Evolutionary conservation across 2,888 invertebrate species (phyloP), one percentile per base, ranked within the genome.

Genomic region (Neria commutata): DNA sequence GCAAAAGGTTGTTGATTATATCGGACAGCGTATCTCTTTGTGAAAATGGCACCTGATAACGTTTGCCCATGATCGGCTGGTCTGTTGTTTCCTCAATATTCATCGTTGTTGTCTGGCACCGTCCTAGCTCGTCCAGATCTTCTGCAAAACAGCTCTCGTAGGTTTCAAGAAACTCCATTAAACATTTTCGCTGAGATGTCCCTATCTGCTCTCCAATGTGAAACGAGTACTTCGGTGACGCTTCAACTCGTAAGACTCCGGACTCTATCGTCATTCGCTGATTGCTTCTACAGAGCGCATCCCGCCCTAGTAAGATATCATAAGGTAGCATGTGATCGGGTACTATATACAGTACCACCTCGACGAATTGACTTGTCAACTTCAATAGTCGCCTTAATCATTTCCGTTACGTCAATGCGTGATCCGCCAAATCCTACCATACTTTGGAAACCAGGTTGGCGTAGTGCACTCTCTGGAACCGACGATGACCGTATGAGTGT

Each of bases 361-460:
- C 34, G 5, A 54, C 14, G 2, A 48, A 19, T 16, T 25, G 8
- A 56, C 25, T 47, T 10, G 21, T 57, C 8, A 60, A 55, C 14
- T 60, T 48, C 8, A 19, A 17, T 4, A 61, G 47, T 8, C 37
- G 21, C 11, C 24, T 26, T 8, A 51, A 40, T 11, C 62, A 56
- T 14, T 23, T 21, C 10, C 54, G 46, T 6, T 11, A 40, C 14
- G 25, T 61, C 56, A 6, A 67, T 61, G 1, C 45, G 19, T 3
- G 56, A 47, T 37, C 60, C 65, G 2, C 65, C 62, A 26, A 67
- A 64, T 29, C 60, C 62, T 57, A 57, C 56, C 24, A 65, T 45
- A 1, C 16, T 29, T 23, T 55, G 64, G 21, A 5, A 42, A 8
- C 5, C 6, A 4, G 19, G 6, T 14, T 3, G 16, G 8, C 49